Conservation (phyloP, 92 coral and sea anemone genomes). For the Ricordea florida region DNA sequence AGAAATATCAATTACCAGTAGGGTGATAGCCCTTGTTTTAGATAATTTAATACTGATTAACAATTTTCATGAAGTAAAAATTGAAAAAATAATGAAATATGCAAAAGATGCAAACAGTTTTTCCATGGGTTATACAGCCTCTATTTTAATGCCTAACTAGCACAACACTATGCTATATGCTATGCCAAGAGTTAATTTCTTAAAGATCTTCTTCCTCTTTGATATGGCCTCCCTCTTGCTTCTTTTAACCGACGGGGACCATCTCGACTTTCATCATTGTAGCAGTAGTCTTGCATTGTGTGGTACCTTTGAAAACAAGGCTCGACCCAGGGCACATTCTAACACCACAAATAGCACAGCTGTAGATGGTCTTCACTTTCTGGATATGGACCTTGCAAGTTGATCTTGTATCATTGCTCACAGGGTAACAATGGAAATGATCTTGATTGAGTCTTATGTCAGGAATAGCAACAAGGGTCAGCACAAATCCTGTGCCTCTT, state of each 20-base stretch:
- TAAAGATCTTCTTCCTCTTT: conserved; percentile 12
- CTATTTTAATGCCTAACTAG: too few relatives aligned
- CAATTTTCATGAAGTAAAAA: too few relatives aligned
- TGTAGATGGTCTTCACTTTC: conserved; percentile 23
- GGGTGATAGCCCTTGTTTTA: too few relatives aligned
- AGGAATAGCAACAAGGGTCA: conserved; percentile 8
- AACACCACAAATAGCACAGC: conserved; percentile 48
- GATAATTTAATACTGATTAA: too few relatives aligned
- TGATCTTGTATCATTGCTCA: conserved; percentile 16
- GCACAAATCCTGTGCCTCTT: neutral
- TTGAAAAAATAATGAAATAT: too few relatives aligned
- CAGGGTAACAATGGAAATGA: conserved; percentile 37
- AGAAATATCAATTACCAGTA: too few relatives aligned
- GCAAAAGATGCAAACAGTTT: too few relatives aligned
- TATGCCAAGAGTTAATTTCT: conserved; percentile 17
- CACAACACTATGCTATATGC: too few relatives aligned
- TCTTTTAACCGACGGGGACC: neutral
- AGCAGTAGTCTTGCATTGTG: conserved; percentile 21
- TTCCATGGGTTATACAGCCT: too few relatives aligned
- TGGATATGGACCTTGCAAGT: conserved; percentile 46
- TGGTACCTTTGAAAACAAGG: conserved; percentile 36
- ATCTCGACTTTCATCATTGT: conserved; percentile 22
- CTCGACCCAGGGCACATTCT: conserved; percentile 36
- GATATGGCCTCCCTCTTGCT: conserved; percentile 22
- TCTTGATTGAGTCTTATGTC: conserved; percentile 10